These are phyloP conservation scores for Aegithalos caudatus DNA, from an alignment of 2,113 vertebrate species.

Conservation along the genomic window DNA sequence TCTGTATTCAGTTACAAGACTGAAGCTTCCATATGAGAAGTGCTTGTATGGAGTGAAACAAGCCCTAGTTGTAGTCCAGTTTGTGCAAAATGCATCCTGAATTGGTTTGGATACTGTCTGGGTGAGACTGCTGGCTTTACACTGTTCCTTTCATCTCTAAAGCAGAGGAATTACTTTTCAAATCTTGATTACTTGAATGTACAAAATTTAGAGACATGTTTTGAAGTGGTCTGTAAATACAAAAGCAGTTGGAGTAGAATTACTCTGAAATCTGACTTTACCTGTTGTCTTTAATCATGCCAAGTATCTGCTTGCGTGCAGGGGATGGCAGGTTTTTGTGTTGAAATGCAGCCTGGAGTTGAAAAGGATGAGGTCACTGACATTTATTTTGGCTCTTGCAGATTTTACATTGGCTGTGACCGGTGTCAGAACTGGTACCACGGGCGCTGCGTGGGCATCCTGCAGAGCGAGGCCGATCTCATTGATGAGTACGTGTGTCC, in stretches of 20 bases:
- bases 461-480: conserved; percentile 96
- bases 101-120: conserved; percentile 13
- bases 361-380: not conserved
- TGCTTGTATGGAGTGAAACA: not conserved
- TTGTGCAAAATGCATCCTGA: conserved; percentile 6
- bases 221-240: not conserved
- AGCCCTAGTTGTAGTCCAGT: conserved; percentile 35
- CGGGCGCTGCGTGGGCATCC: conserved; percentile 95
- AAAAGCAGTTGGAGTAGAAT: not conserved
- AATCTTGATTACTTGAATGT: conserved; percentile 14
- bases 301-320: conserved; percentile 32
- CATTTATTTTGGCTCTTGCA: conserved; percentile 65
- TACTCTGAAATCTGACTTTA: not conserved
- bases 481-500: conserved; percentile 98
- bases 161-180: conserved; percentile 20
- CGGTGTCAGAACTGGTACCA: conserved; percentile 99
- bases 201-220: not conserved
- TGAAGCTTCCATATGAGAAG: conserved; percentile 18
- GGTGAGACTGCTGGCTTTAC: conserved; percentile 45
- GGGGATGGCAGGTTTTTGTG: conserved; percentile 15
- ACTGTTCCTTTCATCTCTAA: conserved; percentile 58
- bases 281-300: not conserved
- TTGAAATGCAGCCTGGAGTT: not conserved
- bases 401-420: conserved; percentile 98
- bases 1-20: conserved; percentile 9